Evolutionary conservation across 2,888 invertebrate genomes (phyloP).

Genomic region (Meandrusa payeni): DNA sequence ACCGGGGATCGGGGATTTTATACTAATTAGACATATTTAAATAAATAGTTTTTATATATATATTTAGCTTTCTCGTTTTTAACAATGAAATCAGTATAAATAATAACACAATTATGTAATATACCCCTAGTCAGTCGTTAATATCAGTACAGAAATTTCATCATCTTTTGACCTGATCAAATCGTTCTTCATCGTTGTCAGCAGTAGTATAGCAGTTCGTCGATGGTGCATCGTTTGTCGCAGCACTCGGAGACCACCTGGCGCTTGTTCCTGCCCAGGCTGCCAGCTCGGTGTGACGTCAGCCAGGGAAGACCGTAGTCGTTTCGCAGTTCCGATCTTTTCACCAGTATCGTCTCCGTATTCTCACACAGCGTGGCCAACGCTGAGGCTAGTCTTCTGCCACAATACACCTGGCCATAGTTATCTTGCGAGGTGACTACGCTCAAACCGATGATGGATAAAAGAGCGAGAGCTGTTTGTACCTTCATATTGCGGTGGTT

Average conservation of each 20-base stretch:
- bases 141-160: too few species aligned
- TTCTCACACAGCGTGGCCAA: conserved; percentile 21
- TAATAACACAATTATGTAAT: too few species aligned
- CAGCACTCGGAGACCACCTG: conserved; percentile 44
- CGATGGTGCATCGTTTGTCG: conserved; percentile 35
- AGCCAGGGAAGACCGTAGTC: conserved; percentile 32
- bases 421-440: conserved; percentile 18
- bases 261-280: conserved; percentile 34
- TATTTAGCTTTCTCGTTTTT: too few species aligned
- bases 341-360: conserved; percentile 25
- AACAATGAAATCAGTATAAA: too few species aligned
- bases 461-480: not conserved
- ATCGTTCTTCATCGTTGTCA: too few species aligned
- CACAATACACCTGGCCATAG: conserved; percentile 19
- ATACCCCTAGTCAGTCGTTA: too few species aligned
- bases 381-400: conserved; percentile 24
- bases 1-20: too few species aligned
- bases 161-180: too few species aligned
- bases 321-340: not conserved
- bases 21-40: too few species aligned
- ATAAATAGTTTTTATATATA: too few species aligned
- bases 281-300: conserved; percentile 27
- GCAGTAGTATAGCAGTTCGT: conserved; percentile 27
- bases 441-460: not conserved
- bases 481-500: conserved; percentile 3